phyloP scores from a whole-genome alignment of 2,888 invertebrate species.

The Nesidiocoris tenuis region DNA sequence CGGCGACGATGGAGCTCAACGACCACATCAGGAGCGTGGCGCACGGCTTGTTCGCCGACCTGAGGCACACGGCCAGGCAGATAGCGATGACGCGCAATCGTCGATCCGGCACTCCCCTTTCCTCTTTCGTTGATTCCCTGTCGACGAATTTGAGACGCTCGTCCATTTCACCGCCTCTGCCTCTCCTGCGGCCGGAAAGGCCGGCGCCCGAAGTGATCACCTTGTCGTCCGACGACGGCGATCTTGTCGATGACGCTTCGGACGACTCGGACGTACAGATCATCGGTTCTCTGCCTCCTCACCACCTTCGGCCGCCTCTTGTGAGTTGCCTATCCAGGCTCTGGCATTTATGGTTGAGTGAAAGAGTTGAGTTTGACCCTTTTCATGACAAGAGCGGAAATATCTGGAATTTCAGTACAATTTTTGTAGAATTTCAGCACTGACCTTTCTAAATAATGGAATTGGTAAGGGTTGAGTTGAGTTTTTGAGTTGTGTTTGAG shows the following conservation, averaged over 20 bases:
- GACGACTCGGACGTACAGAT: slow-evolving; percentile 27
- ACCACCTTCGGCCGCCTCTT: slow-evolving; percentile 10
- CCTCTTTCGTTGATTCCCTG: neutral
- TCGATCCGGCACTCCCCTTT: neutral
- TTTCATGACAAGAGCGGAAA: neutral
- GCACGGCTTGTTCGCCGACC: neutral
- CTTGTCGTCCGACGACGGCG: slow-evolving; percentile 20
- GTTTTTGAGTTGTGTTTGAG: no score
- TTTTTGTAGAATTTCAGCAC: no score
- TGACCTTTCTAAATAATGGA: no score
- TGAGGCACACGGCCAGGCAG: neutral
- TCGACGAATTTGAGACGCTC: neutral
- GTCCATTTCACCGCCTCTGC: neutral
- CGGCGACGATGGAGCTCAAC: neutral
- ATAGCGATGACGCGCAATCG: neutral
- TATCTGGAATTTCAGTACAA: neutral
- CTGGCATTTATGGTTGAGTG: neutral
- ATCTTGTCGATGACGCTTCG: neutral
- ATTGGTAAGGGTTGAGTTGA: no score
- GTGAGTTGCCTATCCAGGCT: neutral
- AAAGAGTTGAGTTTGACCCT: neutral
- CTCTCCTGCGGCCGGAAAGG: neutral
- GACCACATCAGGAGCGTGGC: neutral
- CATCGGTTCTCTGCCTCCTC: slow-evolving; percentile 11
- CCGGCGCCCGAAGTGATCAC: slow-evolving; percentile 15